Evolutionary conservation across 2,888 invertebrate genomes (phyloP).

Genomic region (Agriopis leucophaearia): DNA sequence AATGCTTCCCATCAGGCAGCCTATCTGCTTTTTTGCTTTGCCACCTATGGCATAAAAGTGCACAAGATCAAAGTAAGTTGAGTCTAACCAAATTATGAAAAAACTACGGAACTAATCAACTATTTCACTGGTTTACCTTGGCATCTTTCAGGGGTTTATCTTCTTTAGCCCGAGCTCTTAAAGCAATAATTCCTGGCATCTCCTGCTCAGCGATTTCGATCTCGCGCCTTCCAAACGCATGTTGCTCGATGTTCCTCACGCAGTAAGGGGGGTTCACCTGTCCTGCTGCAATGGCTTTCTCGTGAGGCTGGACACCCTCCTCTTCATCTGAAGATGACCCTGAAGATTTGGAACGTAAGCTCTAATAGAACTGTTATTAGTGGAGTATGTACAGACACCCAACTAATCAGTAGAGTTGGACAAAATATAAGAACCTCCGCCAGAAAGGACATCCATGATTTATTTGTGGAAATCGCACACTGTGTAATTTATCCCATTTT

Average conservation of each 20-base stretch:
- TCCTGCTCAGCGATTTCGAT: slow-evolving; percentile 99
- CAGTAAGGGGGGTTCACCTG: slow-evolving; percentile 96
- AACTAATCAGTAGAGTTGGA: too few relatives aligned
- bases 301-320: slow-evolving; percentile 93
- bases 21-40: too few relatives aligned
- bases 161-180: slow-evolving; percentile 95
- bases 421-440: too few relatives aligned
- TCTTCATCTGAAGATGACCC: slow-evolving; percentile 98
- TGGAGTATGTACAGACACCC: too few relatives aligned
- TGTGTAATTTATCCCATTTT: too few relatives aligned
- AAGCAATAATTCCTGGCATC: slow-evolving; percentile 99
- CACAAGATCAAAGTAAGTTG: too few relatives aligned
- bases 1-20: too few relatives aligned
- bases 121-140: slow-evolving; percentile 80
- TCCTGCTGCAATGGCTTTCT: slow-evolving; percentile 95
- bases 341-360: slow-evolving; percentile 63
- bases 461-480: too few relatives aligned
- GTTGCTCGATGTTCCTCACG: slow-evolving; percentile 96
- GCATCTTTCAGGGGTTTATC: slow-evolving; percentile 98
- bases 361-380: slow-evolving; percentile 4
- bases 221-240: slow-evolving; percentile 97
- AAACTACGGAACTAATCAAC: too few relatives aligned
- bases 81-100: too few relatives aligned
- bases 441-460: too few relatives aligned
- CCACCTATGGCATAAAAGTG: too few relatives aligned